Percentiles rank a stretch among this genome's conserved stretches.
Conservation (phyloP, 2,888 invertebrate species). For the Pterobdella sp. region DNA sequence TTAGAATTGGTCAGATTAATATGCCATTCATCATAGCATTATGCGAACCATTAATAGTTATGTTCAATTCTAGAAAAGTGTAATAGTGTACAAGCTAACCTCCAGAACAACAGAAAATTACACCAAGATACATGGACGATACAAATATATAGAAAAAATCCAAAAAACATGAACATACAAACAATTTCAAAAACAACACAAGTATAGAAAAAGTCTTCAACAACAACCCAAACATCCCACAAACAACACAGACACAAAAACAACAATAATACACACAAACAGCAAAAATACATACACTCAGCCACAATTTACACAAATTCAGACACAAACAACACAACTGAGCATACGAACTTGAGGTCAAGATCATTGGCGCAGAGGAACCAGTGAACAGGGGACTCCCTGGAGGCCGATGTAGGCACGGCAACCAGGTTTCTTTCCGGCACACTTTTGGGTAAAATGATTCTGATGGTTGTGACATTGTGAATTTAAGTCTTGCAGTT, state of each 20-base stretch:
- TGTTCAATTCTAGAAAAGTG: no score
- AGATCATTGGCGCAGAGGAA: slow-evolving; percentile 35
- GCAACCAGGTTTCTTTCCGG: slow-evolving; percentile 38
- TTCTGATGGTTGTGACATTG: no score
- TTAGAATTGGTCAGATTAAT: no score
- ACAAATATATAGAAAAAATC: no score
- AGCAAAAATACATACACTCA: not conserved
- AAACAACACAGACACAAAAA: not conserved
- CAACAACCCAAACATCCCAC: not conserved
- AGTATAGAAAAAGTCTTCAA: not conserved
- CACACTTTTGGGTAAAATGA: slow-evolving; percentile 35
- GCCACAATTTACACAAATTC: not conserved
- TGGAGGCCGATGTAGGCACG: slow-evolving; percentile 34
- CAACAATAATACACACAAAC: not conserved
- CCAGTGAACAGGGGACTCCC: slow-evolving; percentile 36
- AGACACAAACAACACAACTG: not conserved
- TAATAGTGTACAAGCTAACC: no score
- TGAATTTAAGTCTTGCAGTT: no score
- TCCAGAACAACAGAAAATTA: no score
- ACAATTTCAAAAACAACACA: no score
- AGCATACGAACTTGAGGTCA: slow-evolving; percentile 35
- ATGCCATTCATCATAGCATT: no score
- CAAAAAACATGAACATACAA: no score
- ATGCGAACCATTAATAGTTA: no score
- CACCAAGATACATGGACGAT: no score